A percentile compares a stretch with the other conserved stretches of the same genome.
Evolutionary conservation across 2,797 vertebrate genomes (phyloP).

Genomic region (Percopsis omiscomaycus): DNA sequence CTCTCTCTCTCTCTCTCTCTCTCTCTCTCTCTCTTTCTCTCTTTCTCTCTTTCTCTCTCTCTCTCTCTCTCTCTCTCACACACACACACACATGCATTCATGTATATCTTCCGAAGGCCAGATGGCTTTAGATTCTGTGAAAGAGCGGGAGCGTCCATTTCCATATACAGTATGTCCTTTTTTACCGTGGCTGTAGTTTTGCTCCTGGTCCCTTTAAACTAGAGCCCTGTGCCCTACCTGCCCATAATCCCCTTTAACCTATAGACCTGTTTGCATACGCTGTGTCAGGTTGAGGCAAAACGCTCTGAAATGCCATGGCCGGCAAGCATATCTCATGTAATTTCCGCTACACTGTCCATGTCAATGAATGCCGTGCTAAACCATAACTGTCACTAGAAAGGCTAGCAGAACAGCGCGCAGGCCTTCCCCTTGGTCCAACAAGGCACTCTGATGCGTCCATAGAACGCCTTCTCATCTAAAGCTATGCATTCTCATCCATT

Average conservation of each 20-base stretch:
- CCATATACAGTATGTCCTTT: constrained; percentile 21
- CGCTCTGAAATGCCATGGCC: constrained; percentile 44
- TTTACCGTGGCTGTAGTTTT: constrained; percentile 21
- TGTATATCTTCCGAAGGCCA: constrained; percentile 16
- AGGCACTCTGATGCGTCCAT: too few relatives aligned
- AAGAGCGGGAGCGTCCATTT: constrained; percentile 30
- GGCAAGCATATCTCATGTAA: background rate
- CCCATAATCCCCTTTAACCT: constrained; percentile 37
- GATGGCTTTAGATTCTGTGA: constrained; percentile 29
- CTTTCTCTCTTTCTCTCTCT: too few relatives aligned
- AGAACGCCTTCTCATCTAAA: too few relatives aligned
- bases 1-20: background rate
- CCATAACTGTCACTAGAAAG: background rate
- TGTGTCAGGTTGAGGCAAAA: constrained; percentile 35
- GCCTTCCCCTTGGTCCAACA: too few relatives aligned
- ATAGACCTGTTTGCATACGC: constrained; percentile 32
- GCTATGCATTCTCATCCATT: constrained; percentile 1
- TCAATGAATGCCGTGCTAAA: constrained; percentile 17
- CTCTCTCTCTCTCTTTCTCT: background rate
- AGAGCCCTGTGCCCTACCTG: constrained; percentile 17
- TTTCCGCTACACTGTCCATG: constrained; percentile 5
- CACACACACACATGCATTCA: background rate
- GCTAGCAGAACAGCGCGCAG: too few relatives aligned
- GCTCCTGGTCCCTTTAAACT: constrained; percentile 21
- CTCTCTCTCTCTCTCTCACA: constrained; percentile 1